A percentile compares a stretch with the other conserved stretches of the same genome.
phyloP scores from a whole-genome alignment of 2,113 vertebrate genomes.

The Ptilonorhynchus violaceus region DNA sequence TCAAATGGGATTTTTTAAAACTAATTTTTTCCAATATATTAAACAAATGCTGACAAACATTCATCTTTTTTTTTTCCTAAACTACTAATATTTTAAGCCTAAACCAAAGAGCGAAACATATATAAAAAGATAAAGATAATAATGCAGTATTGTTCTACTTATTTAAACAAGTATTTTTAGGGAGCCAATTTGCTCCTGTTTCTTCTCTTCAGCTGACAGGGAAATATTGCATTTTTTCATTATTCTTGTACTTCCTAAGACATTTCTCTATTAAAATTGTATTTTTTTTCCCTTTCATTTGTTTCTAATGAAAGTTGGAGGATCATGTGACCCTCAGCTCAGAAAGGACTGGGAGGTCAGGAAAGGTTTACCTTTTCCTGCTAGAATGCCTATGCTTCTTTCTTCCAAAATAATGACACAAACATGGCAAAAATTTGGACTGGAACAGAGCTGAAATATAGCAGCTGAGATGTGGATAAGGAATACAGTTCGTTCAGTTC shows the following conservation, averaged over 20 bases:
- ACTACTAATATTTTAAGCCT: constrained; percentile 61
- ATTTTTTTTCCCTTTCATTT: constrained; percentile 49
- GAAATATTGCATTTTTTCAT: constrained; percentile 64
- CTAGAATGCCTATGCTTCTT: background rate
- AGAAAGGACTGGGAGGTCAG: background rate
- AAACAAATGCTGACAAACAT: constrained; percentile 48
- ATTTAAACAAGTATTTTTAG: constrained; percentile 70
- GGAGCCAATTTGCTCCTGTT: constrained; percentile 59
- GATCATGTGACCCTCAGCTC: constrained; percentile 29
- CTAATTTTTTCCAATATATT: background rate
- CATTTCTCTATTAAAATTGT: constrained; percentile 67
- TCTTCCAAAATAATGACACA: background rate
- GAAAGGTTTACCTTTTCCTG: constrained; percentile 26
- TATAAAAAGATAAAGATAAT: constrained; percentile 45
- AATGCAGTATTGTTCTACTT: constrained; percentile 55
- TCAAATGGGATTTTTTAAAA: constrained; percentile 20
- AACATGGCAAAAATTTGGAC: background rate
- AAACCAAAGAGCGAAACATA: constrained; percentile 62
- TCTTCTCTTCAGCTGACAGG: constrained; percentile 32
- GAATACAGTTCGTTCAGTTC: background rate
- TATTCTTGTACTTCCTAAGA: constrained; percentile 54
- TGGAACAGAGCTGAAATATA: background rate
- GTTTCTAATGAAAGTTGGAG: constrained; percentile 56
- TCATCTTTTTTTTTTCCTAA: background rate
- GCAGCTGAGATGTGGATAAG: background rate